phyloP scores from a whole-genome alignment of 2,113 vertebrate species.

The Cololabis saira region DNA sequence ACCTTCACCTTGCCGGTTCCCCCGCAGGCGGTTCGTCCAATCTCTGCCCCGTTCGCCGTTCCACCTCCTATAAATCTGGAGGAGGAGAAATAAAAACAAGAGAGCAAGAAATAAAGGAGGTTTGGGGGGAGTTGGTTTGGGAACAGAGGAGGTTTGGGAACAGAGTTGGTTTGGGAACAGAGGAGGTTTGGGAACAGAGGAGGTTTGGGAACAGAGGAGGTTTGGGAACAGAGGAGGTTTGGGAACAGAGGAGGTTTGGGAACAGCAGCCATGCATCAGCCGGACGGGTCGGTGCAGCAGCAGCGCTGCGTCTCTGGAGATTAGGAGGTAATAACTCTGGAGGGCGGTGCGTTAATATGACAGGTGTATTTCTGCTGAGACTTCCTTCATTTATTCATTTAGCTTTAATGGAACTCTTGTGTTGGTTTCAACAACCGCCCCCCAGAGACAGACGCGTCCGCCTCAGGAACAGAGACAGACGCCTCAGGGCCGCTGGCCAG shows the following conservation, averaged over 20 bases:
- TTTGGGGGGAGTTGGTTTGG: constrained; percentile 1
- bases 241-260: background rate
- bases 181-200: constrained; percentile 39
- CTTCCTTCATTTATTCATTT: constrained; percentile 52
- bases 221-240: constrained; percentile 26
- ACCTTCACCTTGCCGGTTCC: constrained; percentile 30
- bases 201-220: background rate
- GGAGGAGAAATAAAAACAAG: constrained; percentile 20
- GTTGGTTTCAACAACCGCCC: constrained; percentile 47
- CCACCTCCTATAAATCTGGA: constrained; percentile 31
- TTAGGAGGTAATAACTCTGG: constrained; percentile 51
- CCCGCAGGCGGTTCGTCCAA: constrained; percentile 26
- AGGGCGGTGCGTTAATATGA: constrained; percentile 52
- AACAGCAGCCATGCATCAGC: constrained; percentile 47
- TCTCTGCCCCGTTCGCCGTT: constrained; percentile 30
- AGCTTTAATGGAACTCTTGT: constrained; percentile 52
- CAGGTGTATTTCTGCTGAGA: constrained; percentile 53
- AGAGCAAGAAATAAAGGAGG: constrained; percentile 30
- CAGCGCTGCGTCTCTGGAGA: constrained; percentile 54
- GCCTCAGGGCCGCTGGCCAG: too few species aligned
- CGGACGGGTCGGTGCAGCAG: constrained; percentile 50
- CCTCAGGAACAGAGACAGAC: too few species aligned
- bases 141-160: constrained; percentile 19
- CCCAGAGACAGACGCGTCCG: too few species aligned
- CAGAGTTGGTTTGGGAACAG: too few species aligned